Base-by-base conservation (phyloP, 2,888 invertebrate species). In the Brenthis hecate region DNA sequence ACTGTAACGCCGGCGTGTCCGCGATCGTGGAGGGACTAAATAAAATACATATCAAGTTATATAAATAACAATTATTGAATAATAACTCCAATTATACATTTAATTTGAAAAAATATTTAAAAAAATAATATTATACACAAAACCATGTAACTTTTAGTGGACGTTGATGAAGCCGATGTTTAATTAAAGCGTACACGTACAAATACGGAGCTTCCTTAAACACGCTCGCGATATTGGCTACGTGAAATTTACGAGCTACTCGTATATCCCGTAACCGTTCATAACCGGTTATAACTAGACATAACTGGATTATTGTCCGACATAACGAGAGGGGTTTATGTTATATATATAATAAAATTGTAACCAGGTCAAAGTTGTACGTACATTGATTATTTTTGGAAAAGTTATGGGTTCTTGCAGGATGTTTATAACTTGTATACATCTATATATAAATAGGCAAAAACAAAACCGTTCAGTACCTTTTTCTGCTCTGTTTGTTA, bases 191-290 rank as follows among this genome's bases (percentile, higher is more conserved):
- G 72, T 74, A 80, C 76, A 77, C 80, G 66, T 61, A 53, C 62
- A 55, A 74, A 79, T 77, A 79, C 66, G 69, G 63, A 57, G 69
- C 68, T 80, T 76, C 73, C 74, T 80, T 82, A 74, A 75, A 76
- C 78, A 76, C 75, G 65, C 74, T 74, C 74, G 78, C 83, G 83
- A 81, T 89, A 90, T 89, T 88, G 86, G 84, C 79, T 80, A 83
- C 81, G 84, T 81, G 80, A 87, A 87, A 88, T 89, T 89, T 86
- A 88, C 85, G 84, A 84, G 76, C 67, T 71, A n/a, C n/a, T n/a
- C n/a, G n/a, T n/a, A 75, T 74, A 72, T 65, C 74, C 71, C 60
- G 70, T 72, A 75, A 77, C 75, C 72, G 73, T 57, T 74, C 70
- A 75, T 76, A 74, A 82, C 86, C 77, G 82, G 82, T 81, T 83